phyloP scores from a whole-genome alignment of 2,113 vertebrate genomes.

The Natator depressus region DNA sequence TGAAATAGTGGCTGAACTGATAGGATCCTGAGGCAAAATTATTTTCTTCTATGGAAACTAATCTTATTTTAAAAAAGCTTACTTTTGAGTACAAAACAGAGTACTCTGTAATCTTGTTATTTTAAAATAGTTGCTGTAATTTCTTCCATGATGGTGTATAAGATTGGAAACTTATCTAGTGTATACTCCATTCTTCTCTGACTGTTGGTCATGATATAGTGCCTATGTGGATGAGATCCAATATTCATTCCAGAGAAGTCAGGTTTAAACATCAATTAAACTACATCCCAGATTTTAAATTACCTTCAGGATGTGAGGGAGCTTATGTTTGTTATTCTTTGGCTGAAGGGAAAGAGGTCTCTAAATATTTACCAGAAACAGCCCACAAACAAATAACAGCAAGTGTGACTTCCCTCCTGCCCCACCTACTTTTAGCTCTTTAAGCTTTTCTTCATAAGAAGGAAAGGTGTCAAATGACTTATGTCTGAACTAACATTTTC shows the following conservation, averaged over 20 bases:
- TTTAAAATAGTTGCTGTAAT: constrained; percentile 24
- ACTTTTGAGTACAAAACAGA: constrained; percentile 36
- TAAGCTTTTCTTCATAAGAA: not conserved
- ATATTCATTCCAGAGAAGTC: not conserved
- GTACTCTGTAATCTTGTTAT: not conserved
- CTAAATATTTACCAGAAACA: not conserved
- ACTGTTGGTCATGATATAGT: not conserved
- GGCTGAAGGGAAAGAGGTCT: not conserved
- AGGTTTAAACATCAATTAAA: constrained; percentile 22
- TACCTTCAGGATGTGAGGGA: not conserved
- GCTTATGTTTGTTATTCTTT: not conserved
- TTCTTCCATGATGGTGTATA: constrained; percentile 23
- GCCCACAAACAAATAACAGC: not conserved
- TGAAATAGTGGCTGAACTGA: constrained; percentile 36
- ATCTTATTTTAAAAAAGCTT: not conserved
- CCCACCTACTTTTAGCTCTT: not conserved
- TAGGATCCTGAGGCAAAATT: constrained; percentile 17
- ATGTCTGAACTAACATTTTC: not conserved
- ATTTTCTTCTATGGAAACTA: constrained; percentile 33
- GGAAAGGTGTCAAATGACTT: not conserved
- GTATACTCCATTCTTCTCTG: not conserved
- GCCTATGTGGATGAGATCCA: not conserved
- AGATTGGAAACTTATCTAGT: constrained; percentile 1
- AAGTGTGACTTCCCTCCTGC: not conserved
- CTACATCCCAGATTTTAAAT: constrained; percentile 2